Base-by-base conservation (phyloP, 1,140 invertebrate species). In the Vollenhovia emeryi region DNA sequence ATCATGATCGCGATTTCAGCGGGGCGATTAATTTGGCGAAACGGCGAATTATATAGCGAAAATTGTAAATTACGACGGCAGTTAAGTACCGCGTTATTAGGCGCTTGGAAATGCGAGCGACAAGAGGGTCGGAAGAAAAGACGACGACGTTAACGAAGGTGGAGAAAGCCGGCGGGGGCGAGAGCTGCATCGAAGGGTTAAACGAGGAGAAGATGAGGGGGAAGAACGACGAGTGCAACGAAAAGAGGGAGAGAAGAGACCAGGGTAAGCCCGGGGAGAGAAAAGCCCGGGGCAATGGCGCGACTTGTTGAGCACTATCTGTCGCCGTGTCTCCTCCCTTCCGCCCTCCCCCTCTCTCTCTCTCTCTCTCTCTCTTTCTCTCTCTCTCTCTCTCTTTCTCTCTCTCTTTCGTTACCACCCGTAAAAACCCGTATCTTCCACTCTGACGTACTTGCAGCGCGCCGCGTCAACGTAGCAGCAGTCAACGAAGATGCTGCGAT, bases 231-330 rank as follows among this genome's bases (percentile, higher is more conserved):
- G 45, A 55, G 27, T 27, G 40, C 30, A 73, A 80, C 11, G 50
- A 45, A 73, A 18, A 45, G 57, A 45, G 45, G 0, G 40, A 45
- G 57, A 45, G 48, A 68, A 30, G 36, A 60, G 55, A 30, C 48
- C 30, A 48, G 62, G 60, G 60, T 30, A 33, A 71, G 59, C 24
- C 48, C 21, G 24, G 48, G 43, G 59, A 71, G 40, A 24, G 33
- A 27, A 24, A 57, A 50, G 52, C 64, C 36, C n/a, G 21, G 48
- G 75, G 76, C 75, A 78, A 50, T 45, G 40, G 33, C 59, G 21
- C 84, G 89, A 90, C 89, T 90, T 90, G 89, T 90, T 90, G 89
- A 90, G 87, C 87, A 88, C 84, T 87, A 90, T 90, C 89, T 87
- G 89, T 90, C 89, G 86, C 60, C 73, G 62, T 80, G 78, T 82